Evolutionary conservation across 2,888 invertebrate genomes (phyloP), one percentile per base, ranked within the genome.

Genomic region (Drosophila paranaensis): DNA sequence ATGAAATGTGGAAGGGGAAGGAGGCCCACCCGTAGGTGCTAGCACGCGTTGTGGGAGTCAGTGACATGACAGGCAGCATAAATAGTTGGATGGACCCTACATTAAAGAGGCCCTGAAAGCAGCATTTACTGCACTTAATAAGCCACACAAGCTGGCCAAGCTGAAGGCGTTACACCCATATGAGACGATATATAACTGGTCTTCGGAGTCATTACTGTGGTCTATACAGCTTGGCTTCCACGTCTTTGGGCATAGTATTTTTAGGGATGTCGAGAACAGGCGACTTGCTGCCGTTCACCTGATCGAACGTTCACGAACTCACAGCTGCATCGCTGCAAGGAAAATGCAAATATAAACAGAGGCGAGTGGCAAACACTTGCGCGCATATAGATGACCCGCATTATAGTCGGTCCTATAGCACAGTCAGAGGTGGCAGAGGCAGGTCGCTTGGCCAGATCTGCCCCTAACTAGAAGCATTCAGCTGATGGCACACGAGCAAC

Each of bases 301-400:
- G 63, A 60, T 35, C 48, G 68, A 46, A 27, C 37, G 35, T 20
- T 40, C 53, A 51, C 51, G 37, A 61, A 35, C 51, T 37, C 63
- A 30, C 27, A 64, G 58, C 63, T 48, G 53, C 42, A 67, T 45
- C 25, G 35, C 57, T 57, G 63, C 55, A 64, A 66, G 67, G 74
- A 55, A 55, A 67, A 55, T 75, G 79, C 67, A 70, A 79, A 74
- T 72, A 74, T 69, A 72, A 73, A 77, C 81, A 81, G 76, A 61
- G 76, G 62, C 51, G 51, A 70, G 70, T 60, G 54, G 55, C 71
- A 73, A 72, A 76, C 89, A 79, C 77, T 86, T 85, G 82, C 69
- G 76, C 80, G 85, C 85, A 89, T 85, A 84, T 74, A 89, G 82
- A 85, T 84, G 80, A 80, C 85, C 89, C 88, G 88, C 89, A 85